These are phyloP conservation scores for Ardeotis arabs DNA, from an alignment of 2,113 vertebrate species.

Conservation along the genomic window DNA sequence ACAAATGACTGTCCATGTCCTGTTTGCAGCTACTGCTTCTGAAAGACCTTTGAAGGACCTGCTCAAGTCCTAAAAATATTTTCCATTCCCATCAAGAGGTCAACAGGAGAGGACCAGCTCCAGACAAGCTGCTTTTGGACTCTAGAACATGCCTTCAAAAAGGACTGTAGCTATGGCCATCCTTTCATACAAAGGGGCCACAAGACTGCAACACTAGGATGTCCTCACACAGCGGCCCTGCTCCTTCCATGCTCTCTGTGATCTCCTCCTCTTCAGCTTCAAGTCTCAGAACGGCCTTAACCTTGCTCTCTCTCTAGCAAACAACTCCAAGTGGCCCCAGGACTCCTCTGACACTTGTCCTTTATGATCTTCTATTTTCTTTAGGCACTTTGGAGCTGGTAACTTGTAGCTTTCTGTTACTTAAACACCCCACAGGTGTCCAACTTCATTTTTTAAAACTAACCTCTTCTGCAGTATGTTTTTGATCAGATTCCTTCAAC, in stretches of 20 bases:
- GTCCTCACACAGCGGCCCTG: not conserved
- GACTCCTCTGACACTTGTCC: not conserved
- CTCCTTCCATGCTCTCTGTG: not conserved
- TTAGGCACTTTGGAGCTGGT: not conserved
- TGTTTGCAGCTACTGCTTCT: not conserved
- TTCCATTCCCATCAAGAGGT: not conserved
- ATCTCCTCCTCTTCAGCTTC: not conserved
- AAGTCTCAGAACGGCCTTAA: rapidly evolving
- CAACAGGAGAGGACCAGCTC: not conserved
- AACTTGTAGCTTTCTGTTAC: not conserved
- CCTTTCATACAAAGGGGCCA: not conserved
- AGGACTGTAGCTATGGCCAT: not conserved
- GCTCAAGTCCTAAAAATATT: not conserved
- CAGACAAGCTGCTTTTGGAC: not conserved
- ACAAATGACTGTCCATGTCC: not conserved
- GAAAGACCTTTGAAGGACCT: not conserved
- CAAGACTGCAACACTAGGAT: not conserved
- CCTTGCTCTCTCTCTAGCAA: not conserved
- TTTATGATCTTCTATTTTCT: not conserved
- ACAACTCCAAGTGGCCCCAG: not conserved
- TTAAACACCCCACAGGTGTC: not conserved
- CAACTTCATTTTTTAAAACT: not conserved
- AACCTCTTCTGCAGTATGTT: not conserved
- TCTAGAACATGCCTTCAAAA: not conserved
- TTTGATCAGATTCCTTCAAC: not conserved